Conservation (phyloP, 2,797 vertebrate species). For the Silurus lanzhouensis region DNA sequence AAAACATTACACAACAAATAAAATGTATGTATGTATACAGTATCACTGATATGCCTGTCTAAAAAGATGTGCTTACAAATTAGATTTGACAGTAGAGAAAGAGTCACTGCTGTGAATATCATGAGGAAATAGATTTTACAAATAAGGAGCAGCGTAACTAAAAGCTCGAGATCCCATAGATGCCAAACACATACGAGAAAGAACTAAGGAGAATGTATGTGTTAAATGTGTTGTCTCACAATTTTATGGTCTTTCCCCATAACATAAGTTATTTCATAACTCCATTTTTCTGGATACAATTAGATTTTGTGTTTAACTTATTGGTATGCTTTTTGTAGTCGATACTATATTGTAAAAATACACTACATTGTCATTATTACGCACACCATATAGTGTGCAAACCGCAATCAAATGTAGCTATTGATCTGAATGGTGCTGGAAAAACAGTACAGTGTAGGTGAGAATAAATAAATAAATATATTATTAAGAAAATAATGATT, state of each 20-base stretch:
- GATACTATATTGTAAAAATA: not conserved
- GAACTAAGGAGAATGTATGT: too few species aligned
- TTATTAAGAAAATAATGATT: not conserved
- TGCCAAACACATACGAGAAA: too few species aligned
- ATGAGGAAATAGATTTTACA: too few species aligned
- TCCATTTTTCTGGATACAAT: not conserved
- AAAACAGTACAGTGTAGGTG: conserved; percentile 4
- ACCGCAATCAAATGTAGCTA: not conserved
- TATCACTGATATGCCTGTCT: too few species aligned
- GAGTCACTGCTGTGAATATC: too few species aligned
- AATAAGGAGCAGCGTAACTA: too few species aligned
- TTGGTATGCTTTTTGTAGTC: not conserved
- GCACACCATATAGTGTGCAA: not conserved
- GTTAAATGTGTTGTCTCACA: not conserved
- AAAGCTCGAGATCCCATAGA: too few species aligned
- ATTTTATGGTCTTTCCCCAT: not conserved
- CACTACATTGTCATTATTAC: not conserved
- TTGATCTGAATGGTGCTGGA: not conserved
- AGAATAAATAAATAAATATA: not conserved
- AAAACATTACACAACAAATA: too few species aligned
- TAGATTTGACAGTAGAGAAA: too few species aligned
- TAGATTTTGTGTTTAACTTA: not conserved
- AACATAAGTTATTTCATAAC: not conserved
- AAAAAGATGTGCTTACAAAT: too few species aligned
- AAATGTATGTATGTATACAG: too few species aligned